Conservation (phyloP, 2,797 vertebrate genomes). For the Arnoldichthys spilopterus region DNA sequence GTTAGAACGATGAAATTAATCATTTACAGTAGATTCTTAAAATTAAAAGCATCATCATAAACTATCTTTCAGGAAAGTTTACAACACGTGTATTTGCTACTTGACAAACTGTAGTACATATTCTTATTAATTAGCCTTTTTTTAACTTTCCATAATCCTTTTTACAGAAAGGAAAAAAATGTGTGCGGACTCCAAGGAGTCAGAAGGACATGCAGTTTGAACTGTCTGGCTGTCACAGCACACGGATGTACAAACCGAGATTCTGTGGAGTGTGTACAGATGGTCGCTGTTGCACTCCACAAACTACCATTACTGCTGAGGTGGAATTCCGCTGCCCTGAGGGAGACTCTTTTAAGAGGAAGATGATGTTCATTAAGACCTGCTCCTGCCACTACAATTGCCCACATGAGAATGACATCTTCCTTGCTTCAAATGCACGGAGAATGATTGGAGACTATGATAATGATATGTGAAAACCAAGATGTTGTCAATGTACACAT, state of each 20-base stretch:
- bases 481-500: background rate
- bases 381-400: slow-evolving; percentile 82
- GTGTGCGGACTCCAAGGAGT: slow-evolving; percentile 72
- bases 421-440: slow-evolving; percentile 69
- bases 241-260: slow-evolving; percentile 72
- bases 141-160: background rate
- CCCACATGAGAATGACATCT: slow-evolving; percentile 79
- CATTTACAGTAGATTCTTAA: too few species aligned
- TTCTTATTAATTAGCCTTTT: background rate
- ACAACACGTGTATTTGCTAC: too few species aligned
- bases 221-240: slow-evolving; percentile 80
- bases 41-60: too few species aligned
- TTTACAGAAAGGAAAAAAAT: slow-evolving; percentile 80
- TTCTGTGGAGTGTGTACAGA: slow-evolving; percentile 82
- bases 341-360: slow-evolving; percentile 77
- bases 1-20: too few species aligned
- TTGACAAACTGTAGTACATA: too few species aligned
- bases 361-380: slow-evolving; percentile 85
- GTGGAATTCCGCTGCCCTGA: slow-evolving; percentile 83
- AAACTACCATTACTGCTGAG: slow-evolving; percentile 68
- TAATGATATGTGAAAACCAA: slow-evolving; percentile 58
- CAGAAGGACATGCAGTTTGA: slow-evolving; percentile 72
- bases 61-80: too few species aligned
- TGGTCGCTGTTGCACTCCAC: slow-evolving; percentile 79
- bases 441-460: slow-evolving; percentile 77